A percentile compares a stretch with the other conserved stretches of the same genome.
phyloP scores from a whole-genome alignment of 2,888 invertebrate species.

The Bellardia pandia region DNA sequence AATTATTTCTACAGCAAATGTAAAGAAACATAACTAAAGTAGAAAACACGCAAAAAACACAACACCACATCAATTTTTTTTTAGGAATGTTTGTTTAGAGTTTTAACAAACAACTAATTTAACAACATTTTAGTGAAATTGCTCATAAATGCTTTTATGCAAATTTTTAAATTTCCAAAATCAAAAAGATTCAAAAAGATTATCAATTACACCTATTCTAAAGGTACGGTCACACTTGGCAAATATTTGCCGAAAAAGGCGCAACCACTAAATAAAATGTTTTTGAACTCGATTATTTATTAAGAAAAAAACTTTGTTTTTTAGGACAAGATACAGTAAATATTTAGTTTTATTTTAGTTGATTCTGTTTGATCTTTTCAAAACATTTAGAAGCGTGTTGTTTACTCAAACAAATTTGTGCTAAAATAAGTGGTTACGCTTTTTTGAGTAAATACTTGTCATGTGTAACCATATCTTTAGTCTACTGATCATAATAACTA shows the following conservation, averaged over 20 bases:
- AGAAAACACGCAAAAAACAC: background rate
- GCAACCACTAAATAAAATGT: no score
- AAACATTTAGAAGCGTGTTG: no score
- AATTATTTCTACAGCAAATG: slow-evolving; percentile 1
- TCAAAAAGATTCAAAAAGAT: background rate
- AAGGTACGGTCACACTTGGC: no score
- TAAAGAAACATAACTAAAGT: background rate
- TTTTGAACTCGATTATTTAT: no score
- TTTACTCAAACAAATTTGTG: no score
- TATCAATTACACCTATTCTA: background rate
- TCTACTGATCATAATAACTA: background rate
- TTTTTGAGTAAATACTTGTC: no score
- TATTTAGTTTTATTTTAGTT: no score
- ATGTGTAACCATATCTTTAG: background rate
- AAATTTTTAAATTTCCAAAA: slow-evolving; percentile 9
- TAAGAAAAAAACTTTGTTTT: no score
- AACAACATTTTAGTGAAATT: background rate
- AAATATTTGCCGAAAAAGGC: no score
- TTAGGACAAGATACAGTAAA: no score
- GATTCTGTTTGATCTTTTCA: no score
- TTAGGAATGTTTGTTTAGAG: background rate
- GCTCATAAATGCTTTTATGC: background rate
- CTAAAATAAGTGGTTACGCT: no score
- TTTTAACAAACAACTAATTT: background rate
- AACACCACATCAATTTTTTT: background rate